Evolutionary conservation across 2,797 vertebrate genomes (phyloP).

Genomic region (Danionella dracula): DNA sequence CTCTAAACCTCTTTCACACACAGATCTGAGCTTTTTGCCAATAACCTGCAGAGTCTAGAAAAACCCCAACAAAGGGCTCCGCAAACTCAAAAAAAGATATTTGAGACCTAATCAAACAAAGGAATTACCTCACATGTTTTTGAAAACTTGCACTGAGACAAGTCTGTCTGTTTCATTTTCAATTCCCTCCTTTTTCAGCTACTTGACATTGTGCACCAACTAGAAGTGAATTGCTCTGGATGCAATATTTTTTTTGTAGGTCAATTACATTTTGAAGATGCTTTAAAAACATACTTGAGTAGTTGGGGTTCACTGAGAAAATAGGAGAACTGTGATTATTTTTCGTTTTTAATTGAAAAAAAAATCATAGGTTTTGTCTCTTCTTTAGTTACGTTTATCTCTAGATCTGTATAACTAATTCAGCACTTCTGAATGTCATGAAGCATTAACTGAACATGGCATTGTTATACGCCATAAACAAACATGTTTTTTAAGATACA

Average conservation of each 20-base stretch:
- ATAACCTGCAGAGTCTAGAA: background rate
- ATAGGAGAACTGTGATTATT: no score
- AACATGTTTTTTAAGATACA: no score
- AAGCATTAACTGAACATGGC: no score
- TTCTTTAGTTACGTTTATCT: background rate
- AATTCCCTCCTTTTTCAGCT: conserved; percentile 7
- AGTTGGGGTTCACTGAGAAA: background rate
- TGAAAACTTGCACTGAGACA: conserved; percentile 15
- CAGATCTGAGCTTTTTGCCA: background rate
- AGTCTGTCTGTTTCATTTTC: conserved; percentile 25
- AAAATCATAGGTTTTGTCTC: background rate
- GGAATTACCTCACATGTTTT: conserved; percentile 12
- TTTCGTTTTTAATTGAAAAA: background rate
- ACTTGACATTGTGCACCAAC: conserved; percentile 31
- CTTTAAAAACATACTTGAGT: background rate
- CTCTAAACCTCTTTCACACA: background rate
- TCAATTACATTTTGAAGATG: conserved; percentile 18
- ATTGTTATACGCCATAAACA: no score
- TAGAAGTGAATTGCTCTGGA: conserved; percentile 1
- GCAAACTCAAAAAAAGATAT: background rate
- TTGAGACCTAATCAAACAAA: background rate
- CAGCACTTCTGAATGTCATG: no score
- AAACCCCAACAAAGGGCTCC: background rate
- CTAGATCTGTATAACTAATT: no score
- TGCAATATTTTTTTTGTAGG: background rate